Conservation (phyloP, 2,888 invertebrate species). For the Drosophila subquinaria region DNA sequence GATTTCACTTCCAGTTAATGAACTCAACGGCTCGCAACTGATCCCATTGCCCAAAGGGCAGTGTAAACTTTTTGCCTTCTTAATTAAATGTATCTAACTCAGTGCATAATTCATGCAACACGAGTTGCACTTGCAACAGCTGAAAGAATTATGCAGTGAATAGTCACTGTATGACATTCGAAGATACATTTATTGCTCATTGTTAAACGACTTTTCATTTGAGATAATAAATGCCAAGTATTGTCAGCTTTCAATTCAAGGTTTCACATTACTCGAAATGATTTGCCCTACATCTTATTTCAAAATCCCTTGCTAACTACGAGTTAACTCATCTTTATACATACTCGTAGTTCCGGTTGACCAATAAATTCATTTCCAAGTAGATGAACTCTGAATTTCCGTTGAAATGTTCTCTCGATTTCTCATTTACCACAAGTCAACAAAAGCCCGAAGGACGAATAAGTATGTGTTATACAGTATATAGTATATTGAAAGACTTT, state of each 20-base stretch:
- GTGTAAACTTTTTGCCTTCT: slow-evolving; percentile 46
- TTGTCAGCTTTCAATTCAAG: not conserved
- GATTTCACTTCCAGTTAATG: slow-evolving; percentile 32
- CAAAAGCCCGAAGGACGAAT: slow-evolving; percentile 1
- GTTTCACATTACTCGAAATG: not conserved
- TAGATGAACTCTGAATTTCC: slow-evolving; percentile 14
- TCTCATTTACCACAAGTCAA: slow-evolving; percentile 4
- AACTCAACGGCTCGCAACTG: slow-evolving; percentile 1
- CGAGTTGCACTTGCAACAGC: slow-evolving; percentile 9
- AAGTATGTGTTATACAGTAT: slow-evolving; percentile 7
- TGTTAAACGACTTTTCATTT: not conserved
- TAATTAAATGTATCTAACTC: slow-evolving; percentile 58
- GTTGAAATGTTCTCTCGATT: slow-evolving; percentile 1
- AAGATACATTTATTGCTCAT: not conserved
- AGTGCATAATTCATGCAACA: slow-evolving; percentile 46
- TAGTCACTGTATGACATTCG: not conserved
- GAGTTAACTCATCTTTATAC: not conserved
- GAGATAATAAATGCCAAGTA: not conserved
- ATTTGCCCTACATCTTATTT: not conserved
- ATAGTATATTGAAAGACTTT: not conserved
- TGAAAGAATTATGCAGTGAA: not conserved
- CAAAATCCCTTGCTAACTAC: not conserved
- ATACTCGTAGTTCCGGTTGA: not conserved
- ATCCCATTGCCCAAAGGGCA: slow-evolving; percentile 5
- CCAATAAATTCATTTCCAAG: slow-evolving; percentile 5